Evolutionary conservation across 2,113 vertebrate species (phyloP), one percentile per base, ranked within the genome.

Genomic region (Mirounga angustirostris): DNA sequence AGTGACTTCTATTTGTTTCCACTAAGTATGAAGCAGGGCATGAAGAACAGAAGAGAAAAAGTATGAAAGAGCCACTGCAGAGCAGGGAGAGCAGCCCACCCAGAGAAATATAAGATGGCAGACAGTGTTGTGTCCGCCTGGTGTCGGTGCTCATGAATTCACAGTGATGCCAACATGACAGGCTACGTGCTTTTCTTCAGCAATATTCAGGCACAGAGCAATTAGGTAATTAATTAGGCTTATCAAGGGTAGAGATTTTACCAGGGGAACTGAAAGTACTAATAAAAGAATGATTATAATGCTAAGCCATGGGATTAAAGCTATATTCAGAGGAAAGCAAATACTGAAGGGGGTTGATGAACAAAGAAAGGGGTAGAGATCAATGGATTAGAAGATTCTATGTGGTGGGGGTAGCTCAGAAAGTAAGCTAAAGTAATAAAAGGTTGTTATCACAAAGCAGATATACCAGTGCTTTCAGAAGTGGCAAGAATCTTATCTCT

Each of bases 331-430:
- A 97, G 21, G 21, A 81, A 89, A 93, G 73, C 33, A 87, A 91
- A 81, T 59, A 76, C 4, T 54, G 16, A 54, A 97, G 56, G n/a
- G 7, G 19, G 50, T 4, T 91, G 58, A 76, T 76, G 12, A 91
- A 80, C n/a, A 91, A 91, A 91, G 36, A 87, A 91, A 91, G 65
- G 33, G 4, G 13, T 63, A 91, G n/a, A 78, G 46, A 80, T 91
- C 50, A 73, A 74, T 15, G 19, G 22, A 85, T 33, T 86, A 63
- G 63, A 86, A 69, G 30, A 93, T 56, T 85, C 56, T 33, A 5
- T 30, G 10, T 4, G 67, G 14, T 15, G 30, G 4, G 26, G 1
- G 33, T 43, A n/a, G 61, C 59, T 83, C 50, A n/a, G 15, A 65
- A 89, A 71, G 19, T 58, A 52, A 65, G 58, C 19, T 56, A 19